Conservation (phyloP, 2,888 invertebrate species). For the Acleris sparsana region DNA sequence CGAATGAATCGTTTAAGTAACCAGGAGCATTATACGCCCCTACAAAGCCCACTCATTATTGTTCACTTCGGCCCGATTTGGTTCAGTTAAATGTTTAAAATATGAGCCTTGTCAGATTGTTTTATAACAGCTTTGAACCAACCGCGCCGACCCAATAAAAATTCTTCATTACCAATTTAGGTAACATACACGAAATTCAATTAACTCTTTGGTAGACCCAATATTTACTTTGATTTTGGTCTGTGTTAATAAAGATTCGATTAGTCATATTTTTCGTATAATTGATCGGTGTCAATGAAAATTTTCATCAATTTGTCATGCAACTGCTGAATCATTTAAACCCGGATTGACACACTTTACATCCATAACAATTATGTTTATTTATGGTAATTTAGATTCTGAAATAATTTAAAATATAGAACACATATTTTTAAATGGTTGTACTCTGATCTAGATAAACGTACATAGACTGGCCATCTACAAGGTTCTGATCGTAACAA, state of each 20-base stretch:
- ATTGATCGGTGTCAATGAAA: constrained; percentile 24
- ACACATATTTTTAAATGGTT: constrained; percentile 4
- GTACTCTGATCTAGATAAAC: constrained; percentile 2
- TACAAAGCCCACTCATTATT: constrained; percentile 64
- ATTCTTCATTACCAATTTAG: constrained; percentile 53
- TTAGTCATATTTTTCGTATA: constrained; percentile 8
- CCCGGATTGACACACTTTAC: constrained; percentile 40
- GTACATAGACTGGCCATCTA: constrained; percentile 14
- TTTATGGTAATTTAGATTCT: constrained; percentile 8
- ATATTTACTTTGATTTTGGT: constrained; percentile 17
- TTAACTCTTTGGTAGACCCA: constrained; percentile 2
- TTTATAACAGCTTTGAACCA: constrained; percentile 45
- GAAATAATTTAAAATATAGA: not conserved
- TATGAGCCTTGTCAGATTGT: constrained; percentile 60
- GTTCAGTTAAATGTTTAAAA: constrained; percentile 63
- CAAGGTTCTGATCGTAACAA: constrained; percentile 15
- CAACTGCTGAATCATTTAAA: constrained; percentile 24
- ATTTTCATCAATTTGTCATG: constrained; percentile 20
- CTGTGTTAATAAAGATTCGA: constrained; percentile 20
- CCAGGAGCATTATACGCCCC: constrained; percentile 57
- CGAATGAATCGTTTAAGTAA: constrained; percentile 51
- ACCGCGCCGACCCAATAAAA: constrained; percentile 54
- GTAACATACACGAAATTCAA: constrained; percentile 31
- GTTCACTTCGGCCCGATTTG: constrained; percentile 49
- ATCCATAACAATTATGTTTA: constrained; percentile 35